phyloP scores from a whole-genome alignment of 2,797 vertebrate genomes.

The Syngnathus acus region DNA sequence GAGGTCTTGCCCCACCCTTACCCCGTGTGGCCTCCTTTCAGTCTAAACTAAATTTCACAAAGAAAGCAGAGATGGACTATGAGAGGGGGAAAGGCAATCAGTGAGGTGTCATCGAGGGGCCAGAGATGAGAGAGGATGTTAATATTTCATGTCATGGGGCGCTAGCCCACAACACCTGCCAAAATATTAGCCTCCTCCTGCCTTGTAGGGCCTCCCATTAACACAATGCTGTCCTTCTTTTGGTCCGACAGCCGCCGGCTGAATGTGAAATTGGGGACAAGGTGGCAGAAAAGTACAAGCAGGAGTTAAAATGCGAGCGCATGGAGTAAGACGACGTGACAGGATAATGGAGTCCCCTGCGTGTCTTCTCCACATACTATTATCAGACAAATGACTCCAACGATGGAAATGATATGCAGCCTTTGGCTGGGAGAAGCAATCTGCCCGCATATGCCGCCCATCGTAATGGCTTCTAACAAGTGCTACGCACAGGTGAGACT shows the following conservation, averaged over 20 bases:
- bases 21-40: conserved; percentile 43
- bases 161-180: conserved; percentile 13
- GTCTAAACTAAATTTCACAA: conserved; percentile 59
- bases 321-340: conserved; percentile 19
- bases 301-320: conserved; percentile 26
- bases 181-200: conserved; percentile 39
- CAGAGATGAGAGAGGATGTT: conserved; percentile 69
- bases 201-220: conserved; percentile 68
- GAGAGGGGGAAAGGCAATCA: conserved; percentile 60
- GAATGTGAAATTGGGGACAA: conserved; percentile 31
- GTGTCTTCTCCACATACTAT: conserved; percentile 48
- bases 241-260: conserved; percentile 31
- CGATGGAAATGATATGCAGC: conserved; percentile 59
- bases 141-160: conserved; percentile 77
- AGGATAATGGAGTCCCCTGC: conserved; percentile 21
- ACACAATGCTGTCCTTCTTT: conserved; percentile 47
- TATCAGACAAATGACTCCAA: conserved; percentile 63
- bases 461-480: conserved; percentile 61
- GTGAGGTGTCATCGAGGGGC: conserved; percentile 61
- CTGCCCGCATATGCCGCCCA: conserved; percentile 41
- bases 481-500: no score
- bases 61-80: conserved; percentile 12
- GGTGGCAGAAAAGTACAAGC: conserved; percentile 4
- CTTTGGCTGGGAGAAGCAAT: conserved; percentile 60
- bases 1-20: conserved; percentile 14